Conservation (phyloP, 2,888 invertebrate genomes). For the Halocaridina rubra region DNA sequence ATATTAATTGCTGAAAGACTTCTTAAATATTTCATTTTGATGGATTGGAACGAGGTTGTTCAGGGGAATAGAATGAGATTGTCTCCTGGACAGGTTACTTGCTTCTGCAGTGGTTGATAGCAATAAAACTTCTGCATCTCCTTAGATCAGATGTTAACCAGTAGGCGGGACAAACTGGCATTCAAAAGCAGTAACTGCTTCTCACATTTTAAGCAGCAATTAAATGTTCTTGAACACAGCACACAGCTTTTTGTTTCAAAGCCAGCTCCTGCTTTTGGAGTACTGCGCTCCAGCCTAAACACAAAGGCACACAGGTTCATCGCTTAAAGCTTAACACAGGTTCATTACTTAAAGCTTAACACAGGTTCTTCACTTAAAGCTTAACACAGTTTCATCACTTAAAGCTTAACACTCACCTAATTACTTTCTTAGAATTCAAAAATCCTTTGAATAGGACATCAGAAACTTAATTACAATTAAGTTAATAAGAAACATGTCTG, state of each 20-base stretch:
- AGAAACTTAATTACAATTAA: constrained; percentile 33
- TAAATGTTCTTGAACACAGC: background rate
- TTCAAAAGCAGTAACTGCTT: constrained; percentile 9
- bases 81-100: constrained; percentile 35
- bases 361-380: too few species aligned
- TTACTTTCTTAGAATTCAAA: constrained; percentile 27
- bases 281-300: constrained; percentile 36
- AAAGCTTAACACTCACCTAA: constrained; percentile 36
- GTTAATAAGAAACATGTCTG: constrained; percentile 39
- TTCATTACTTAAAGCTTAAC: too few species aligned
- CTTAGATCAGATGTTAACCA: constrained; percentile 38
- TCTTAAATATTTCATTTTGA: too few species aligned
- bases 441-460: constrained; percentile 28
- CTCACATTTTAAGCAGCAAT: too few species aligned
- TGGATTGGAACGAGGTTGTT: too few species aligned
- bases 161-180: constrained; percentile 21
- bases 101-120: constrained; percentile 32
- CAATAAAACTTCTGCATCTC: constrained; percentile 40
- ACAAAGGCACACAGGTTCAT: constrained; percentile 24
- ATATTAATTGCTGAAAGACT: background rate
- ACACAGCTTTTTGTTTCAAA: background rate
- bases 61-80: background rate
- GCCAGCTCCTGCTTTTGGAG: background rate
- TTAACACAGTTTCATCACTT: too few species aligned
- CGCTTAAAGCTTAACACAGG: too few species aligned